Evolutionary conservation across 2,113 vertebrate species (phyloP), one percentile per base, ranked within the genome.

Genomic region (Todiramphus chloris): DNA sequence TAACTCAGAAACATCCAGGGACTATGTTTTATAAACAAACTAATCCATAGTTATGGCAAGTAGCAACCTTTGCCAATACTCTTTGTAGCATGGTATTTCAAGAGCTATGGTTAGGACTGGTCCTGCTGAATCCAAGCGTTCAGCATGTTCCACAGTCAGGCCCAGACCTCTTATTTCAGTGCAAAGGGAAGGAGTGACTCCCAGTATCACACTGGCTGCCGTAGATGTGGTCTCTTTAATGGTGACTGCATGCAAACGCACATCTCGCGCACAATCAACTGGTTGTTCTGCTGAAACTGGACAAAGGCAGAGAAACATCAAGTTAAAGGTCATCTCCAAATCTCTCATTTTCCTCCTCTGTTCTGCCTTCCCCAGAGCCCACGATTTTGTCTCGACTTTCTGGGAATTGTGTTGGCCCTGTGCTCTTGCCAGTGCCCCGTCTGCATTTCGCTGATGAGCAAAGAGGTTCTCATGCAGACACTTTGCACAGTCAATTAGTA

Each of bases 401-500:
- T 62, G 93, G 75, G 90, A 89, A 92, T 33, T 0, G 1, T 63
- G 48, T 81, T 43, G 77, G 37, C 59, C 70, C 10, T 73, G 62
- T 55, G 77, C 28, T 93, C 35, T 78, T 86, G 63, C 83, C 2
- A 2, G 31, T 1, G 0, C 27, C 12, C 48, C 15, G 51, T 33
- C 77, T 89, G 78, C 87, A 4, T 78, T 90, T 75, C 2, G 7
- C 77, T 55, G 60, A 75, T 66, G 89, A 92, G 91, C 84, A 89
- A 82, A 95, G 95, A 73, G 67, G 48, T 91, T 81, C 77, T 79
- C 31, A 76, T 87, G 89, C 25, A 93, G 78, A 28, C 75, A 89
- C 83, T 95, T 89, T 59, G 95, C 89, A 70, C 89, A 91, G 87
- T 17, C 93, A 97, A 96, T 97, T 96, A 96, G 96, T 83, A 56